Evolutionary conservation across 2,888 invertebrate genomes (phyloP).

Genomic region (Scaptomyza flava): DNA sequence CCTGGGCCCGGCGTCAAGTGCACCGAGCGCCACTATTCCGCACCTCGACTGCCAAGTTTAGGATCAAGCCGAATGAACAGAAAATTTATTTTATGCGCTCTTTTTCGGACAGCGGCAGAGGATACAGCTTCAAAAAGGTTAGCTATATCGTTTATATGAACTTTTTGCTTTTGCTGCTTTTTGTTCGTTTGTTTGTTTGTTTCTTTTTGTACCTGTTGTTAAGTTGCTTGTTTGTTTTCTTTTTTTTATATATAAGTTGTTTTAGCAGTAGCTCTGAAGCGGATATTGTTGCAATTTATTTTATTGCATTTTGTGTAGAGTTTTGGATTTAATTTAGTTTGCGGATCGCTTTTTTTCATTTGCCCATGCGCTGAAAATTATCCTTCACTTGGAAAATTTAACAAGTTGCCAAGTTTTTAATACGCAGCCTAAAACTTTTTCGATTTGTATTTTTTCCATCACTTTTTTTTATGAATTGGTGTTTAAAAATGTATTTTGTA

Average conservation of each 20-base stretch:
- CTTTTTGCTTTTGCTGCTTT: slow-evolving; percentile 39
- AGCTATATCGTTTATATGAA: slow-evolving; percentile 64
- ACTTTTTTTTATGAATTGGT: slow-evolving; percentile 39
- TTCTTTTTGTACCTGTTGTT: slow-evolving; percentile 31
- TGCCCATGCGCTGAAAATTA: slow-evolving; percentile 40
- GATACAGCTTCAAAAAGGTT: slow-evolving; percentile 52
- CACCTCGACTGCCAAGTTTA: slow-evolving; percentile 23
- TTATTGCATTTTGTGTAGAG: slow-evolving; percentile 75
- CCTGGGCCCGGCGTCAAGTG: slow-evolving; percentile 51
- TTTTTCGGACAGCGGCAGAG: slow-evolving; percentile 41
- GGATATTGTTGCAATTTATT: slow-evolving; percentile 80
- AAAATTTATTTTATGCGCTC: slow-evolving; percentile 75
- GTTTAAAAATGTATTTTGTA: slow-evolving; percentile 24
- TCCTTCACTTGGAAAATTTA: slow-evolving; percentile 50
- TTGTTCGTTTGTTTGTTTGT: slow-evolving; percentile 6
- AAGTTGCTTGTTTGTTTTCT: slow-evolving; percentile 26
- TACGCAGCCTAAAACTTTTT: slow-evolving; percentile 70
- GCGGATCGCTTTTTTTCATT: slow-evolving; percentile 41
- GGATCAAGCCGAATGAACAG: slow-evolving; percentile 40
- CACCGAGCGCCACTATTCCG: slow-evolving; percentile 37
- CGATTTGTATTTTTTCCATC: slow-evolving; percentile 57
- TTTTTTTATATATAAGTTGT: slow-evolving; percentile 31
- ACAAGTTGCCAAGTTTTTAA: slow-evolving; percentile 77
- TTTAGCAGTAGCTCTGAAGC: slow-evolving; percentile 10
- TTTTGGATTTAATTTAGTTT: slow-evolving; percentile 73